Evolutionary conservation across 2,888 invertebrate species (phyloP), one percentile per base, ranked within the genome.

Genomic region (Drosophila neotestacea): DNA sequence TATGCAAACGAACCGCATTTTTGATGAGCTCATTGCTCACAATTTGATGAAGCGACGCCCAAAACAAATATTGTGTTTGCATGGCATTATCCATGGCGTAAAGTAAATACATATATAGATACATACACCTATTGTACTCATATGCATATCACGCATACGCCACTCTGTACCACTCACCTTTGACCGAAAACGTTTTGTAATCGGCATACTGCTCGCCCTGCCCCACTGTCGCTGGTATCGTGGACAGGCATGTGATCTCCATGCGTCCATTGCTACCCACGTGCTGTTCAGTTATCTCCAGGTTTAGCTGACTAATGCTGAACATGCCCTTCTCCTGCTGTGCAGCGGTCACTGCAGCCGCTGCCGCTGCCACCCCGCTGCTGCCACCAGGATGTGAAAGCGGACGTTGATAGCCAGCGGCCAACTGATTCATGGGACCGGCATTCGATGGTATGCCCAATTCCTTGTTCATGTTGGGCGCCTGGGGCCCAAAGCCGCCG

Each of bases 191-290:
- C 77, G 95, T 95, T 91, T 95, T 95, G 77, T 95, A 93, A 90
- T 96, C 96, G 55, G 96, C 96, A 88, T 95, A 96, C 78, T 95
- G 94, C 82, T 95, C 96, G 60, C 95, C 95, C 39, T 95, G 94
- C 13, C 94, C 95, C 22, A 96, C 94, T 79, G 95, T 95, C 65
- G 95, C 95, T 0, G 96, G 96, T 80, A 96, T 96, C 54, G 96
- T 96, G 41, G 96, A 94, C 70, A 96, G 94, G 90, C 96, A 96
- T 36, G 95, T 96, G 67, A 96, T 94, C 89, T 95, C 95, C 74
- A 96, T 93, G 61, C 94, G 93, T 0, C 96, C 96, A 81, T 96
- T 95, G 32, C 94, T 95, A 4, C 95, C 95, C 34, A 95, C 94
- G 79, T 95, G 95, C 44, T 96, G 93, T 79, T 95, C 95, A 2